Evolutionary conservation across 2,113 vertebrate species (phyloP), one percentile per base, ranked within the genome.

Genomic region (Onychostruthus taczanowskii): DNA sequence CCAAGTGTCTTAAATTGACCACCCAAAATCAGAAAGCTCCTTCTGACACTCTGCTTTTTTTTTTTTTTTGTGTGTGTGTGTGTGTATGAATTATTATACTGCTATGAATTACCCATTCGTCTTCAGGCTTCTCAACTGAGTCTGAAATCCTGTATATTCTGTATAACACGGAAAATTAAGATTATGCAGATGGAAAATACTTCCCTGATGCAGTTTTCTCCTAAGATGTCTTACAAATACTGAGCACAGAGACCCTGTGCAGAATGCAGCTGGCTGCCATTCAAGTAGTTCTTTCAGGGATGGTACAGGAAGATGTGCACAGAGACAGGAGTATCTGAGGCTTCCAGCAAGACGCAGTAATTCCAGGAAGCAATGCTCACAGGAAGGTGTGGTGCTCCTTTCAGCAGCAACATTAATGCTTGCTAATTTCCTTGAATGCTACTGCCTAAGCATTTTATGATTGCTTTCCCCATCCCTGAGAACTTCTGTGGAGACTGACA

Each of bases 251-350:
- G 63, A 5, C 6, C 4, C 53, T 30, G 7, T 5, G 10, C 73
- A 84, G 76, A 88, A 90, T 68, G 89, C 84, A 94, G 89, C 89
- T 95, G 93, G 72, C 12, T 82, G 52, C 52, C 89, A 77, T 81
- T 94, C 64, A 93, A 90, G 59, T 59, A 52, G 13, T 83, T 91
- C 63, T 92, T 63, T 90, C 72, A 90, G 35, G 83, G 17, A 77
- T 33, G 31, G 75, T 77, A 87, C 90, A 88, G 43, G 43, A 52
- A 89, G 43, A 89, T 44, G 53, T 33, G 35, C 43, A 27, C 22
- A 12, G 52, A 88, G 80, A 55, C 3, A 63, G 41, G 72, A 85
- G 18, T 52, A 59, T 70, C 49, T 55, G 67, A 93, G 70, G 9
- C 69, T 90, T 88, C 59, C 75, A 86, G 30, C 12, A 9, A 70